These are phyloP conservation scores for Metaphire vulgaris DNA, from an alignment of 1,140 invertebrate species.

Conservation along the genomic window DNA sequence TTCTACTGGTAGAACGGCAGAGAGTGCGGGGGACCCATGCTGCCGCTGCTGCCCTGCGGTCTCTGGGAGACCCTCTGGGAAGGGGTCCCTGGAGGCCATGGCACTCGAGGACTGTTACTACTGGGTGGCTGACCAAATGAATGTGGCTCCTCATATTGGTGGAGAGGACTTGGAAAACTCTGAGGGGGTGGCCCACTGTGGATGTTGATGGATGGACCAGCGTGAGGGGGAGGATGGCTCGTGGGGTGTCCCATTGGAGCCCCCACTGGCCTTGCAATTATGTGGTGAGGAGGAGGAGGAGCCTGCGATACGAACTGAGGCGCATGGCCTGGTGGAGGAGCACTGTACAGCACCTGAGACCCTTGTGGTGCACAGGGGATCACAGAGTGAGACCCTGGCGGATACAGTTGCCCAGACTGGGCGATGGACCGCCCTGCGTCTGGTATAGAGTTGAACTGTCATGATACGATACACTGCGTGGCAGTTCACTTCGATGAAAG, in stretches of 20 bases:
- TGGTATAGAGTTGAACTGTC: background rate
- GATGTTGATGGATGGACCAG: background rate
- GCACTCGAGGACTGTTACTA: background rate
- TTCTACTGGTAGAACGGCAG: background rate
- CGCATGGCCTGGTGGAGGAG: background rate
- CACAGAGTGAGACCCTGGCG: background rate
- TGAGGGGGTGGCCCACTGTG: background rate
- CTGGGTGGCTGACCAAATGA: background rate
- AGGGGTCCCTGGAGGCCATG: background rate
- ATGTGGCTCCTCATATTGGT: background rate
- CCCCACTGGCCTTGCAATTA: background rate
- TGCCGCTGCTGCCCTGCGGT: background rate
- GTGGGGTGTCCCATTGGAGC: background rate
- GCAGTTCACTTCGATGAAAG: constrained; percentile 31
- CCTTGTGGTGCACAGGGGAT: background rate
- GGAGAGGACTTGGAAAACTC: background rate
- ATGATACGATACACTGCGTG: constrained; percentile 2
- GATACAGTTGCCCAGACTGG: background rate
- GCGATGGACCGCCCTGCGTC: background rate
- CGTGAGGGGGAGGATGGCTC: too few species aligned
- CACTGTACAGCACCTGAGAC: background rate
- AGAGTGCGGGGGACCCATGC: background rate
- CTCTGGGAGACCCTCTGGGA: too few species aligned
- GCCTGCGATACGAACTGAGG: background rate
- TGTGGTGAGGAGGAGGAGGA: background rate